Evolutionary conservation across 2,113 vertebrate species (phyloP).

Genomic region (Miniopterus natalensis): DNA sequence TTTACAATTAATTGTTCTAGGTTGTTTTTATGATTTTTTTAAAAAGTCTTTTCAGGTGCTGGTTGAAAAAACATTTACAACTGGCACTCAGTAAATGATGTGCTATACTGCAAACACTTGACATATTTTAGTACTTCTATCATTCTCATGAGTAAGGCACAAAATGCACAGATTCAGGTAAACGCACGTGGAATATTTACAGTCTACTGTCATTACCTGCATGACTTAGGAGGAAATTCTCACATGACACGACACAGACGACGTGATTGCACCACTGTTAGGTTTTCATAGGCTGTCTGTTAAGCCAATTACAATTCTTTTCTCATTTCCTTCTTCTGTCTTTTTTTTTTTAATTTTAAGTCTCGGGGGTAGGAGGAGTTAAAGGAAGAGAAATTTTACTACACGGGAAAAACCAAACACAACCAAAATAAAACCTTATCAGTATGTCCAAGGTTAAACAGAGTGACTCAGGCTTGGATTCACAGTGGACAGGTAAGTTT

Average conservation of each 20-base stretch:
- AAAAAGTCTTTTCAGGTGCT: conserved; percentile 81
- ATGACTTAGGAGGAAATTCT: conserved; percentile 93
- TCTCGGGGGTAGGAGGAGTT: conserved; percentile 68
- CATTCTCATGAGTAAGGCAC: conserved; percentile 98
- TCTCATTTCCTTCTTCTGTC: conserved; percentile 14
- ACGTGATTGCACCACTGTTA: conserved; percentile 92
- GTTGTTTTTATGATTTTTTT: conserved; percentile 50
- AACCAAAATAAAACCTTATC: conserved; percentile 75
- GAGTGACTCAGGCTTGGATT: conserved; percentile 80
- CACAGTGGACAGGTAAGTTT: conserved; percentile 86
- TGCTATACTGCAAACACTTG: conserved; percentile 91
- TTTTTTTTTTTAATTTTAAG: not conserved
- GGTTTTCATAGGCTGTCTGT: conserved; percentile 83
- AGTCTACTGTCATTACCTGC: conserved; percentile 96
- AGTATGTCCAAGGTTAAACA: conserved; percentile 73
- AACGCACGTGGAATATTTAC: conserved; percentile 97
- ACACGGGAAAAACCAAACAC: conserved; percentile 74
- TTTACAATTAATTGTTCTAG: conserved; percentile 84
- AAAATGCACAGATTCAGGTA: conserved; percentile 99
- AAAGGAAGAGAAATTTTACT: conserved; percentile 77
- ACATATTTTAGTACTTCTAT: conserved; percentile 91
- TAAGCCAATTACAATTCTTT: conserved; percentile 80
- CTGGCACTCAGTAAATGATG: conserved; percentile 87
- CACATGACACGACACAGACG: conserved; percentile 87
- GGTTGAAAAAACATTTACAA: conserved; percentile 86